phyloP scores from a whole-genome alignment of 2,113 vertebrate species.

The Vidua macroura region DNA sequence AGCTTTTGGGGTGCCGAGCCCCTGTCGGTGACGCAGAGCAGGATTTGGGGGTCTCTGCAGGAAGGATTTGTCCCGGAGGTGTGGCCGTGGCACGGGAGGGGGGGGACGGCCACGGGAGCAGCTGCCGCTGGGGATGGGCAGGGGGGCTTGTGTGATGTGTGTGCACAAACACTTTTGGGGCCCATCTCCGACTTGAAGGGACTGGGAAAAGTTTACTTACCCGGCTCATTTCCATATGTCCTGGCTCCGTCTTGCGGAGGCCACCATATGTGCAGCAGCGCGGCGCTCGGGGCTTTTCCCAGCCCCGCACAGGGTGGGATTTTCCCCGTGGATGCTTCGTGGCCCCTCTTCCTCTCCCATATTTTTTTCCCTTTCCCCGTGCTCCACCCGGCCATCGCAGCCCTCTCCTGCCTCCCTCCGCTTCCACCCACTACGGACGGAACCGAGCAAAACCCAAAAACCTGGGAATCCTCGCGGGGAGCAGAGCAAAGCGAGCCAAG shows the following conservation, averaged over 20 bases:
- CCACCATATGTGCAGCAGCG: neutral
- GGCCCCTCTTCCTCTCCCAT: fast-evolving
- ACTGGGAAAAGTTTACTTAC: constrained; percentile 15
- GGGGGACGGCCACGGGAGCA: fast-evolving
- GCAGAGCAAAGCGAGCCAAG: neutral
- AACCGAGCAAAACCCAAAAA: neutral
- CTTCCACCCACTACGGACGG: fast-evolving
- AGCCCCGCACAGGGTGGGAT: neutral
- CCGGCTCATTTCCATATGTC: constrained; percentile 22
- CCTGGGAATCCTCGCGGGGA: neutral
- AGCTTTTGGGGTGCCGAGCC: neutral
- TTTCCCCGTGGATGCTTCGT: neutral
- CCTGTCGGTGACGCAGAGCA: fast-evolving
- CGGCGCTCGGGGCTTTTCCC: neutral
- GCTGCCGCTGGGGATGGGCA: neutral
- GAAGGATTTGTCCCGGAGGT: fast-evolving
- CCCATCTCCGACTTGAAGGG: neutral
- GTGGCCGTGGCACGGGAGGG: too few species aligned
- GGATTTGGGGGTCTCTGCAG: neutral
- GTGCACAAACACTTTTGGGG: neutral
- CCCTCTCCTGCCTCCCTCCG: neutral
- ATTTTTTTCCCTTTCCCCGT: neutral
- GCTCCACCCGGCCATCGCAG: neutral
- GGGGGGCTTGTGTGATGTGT: neutral
- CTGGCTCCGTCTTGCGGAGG: neutral